These are phyloP conservation scores for Rhegmatorhina hoffmannsi DNA, from an alignment of 2,113 vertebrate genomes.

Conservation along the genomic window DNA sequence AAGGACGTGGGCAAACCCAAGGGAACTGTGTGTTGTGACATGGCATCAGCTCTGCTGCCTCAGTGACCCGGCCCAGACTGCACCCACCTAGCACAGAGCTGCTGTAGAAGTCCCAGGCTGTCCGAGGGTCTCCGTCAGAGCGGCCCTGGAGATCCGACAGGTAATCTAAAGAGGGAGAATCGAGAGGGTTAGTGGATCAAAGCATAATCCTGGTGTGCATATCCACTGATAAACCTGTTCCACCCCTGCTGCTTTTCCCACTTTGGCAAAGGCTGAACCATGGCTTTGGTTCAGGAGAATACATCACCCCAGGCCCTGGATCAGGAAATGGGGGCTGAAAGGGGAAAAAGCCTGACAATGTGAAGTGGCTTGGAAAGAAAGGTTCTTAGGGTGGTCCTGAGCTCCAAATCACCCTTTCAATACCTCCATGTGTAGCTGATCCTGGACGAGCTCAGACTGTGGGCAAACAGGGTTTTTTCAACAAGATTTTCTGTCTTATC, in stretches of 20 bases:
- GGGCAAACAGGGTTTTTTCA: background rate
- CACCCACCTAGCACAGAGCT: conserved; percentile 92
- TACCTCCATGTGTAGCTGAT: accelerated
- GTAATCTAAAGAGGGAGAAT: conserved; percentile 81
- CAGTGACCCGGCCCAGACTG: accelerated
- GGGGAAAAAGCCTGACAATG: background rate
- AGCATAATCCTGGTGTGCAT: background rate
- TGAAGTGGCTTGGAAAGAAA: background rate
- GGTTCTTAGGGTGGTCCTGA: background rate
- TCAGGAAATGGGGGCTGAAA: background rate
- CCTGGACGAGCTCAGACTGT: background rate
- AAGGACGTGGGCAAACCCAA: accelerated
- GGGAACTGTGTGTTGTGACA: accelerated
- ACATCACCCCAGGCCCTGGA: background rate
- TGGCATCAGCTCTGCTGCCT: background rate
- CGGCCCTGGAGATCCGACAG: conserved; percentile 92
- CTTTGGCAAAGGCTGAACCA: background rate
- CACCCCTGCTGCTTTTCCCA: background rate
- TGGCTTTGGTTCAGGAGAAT: background rate
- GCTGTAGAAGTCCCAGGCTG: conserved; percentile 97
- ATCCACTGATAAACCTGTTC: background rate
- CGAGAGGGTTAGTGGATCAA: background rate
- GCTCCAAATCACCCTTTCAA: background rate
- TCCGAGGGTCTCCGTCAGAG: conserved; percentile 82
- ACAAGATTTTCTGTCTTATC: background rate